Evolutionary conservation across 1,140 invertebrate genomes (phyloP), one percentile per base, ranked within the genome.

Genomic region (Diorhabda sublineata): DNA sequence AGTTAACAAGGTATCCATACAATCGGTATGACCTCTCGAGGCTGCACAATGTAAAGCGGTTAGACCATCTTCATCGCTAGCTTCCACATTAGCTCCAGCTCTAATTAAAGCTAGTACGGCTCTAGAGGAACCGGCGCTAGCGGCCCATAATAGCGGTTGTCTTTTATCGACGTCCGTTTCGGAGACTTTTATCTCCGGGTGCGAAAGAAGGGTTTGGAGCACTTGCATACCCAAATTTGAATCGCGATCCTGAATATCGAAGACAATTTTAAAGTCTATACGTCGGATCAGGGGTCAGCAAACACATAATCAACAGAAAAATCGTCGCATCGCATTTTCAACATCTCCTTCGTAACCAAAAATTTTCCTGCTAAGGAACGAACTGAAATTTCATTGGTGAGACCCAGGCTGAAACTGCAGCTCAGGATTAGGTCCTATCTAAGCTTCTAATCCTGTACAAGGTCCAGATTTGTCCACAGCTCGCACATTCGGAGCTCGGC

Each of bases 1-100:
- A n/a, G 91, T 92, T 0, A 98, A 87, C 44, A 99, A 82, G 3
- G 91, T 92, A 73, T 98, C 95, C 44, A 98, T 85, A 78, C 96
- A 97, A 75, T 96, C 92, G 0, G 91, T 91, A 79, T 99, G 95
- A 3, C 98, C 98, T 68, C 97, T 85, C 9, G 94, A 97, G 0
- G 97, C 95, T 0, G 97, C 97, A 83, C 97, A 99, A 79, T 99
- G 97, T 11, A 99, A 81, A 0, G 95, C 96, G 81, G 91, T 94
- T 9, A 94, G 78, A 3, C 92, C 92, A 77, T 94, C 92, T 74
- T 92, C 92, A 84, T 97, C 95, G 7, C 88, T 82, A 26, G 90
- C 87, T 76, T 92, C 88, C 0, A 93, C 88, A 59, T 88, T 86
- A 5, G 92, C 91, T 5, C 94, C 94, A 4, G 92, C 91, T 79